Base-by-base conservation (phyloP, 2,113 vertebrate species). In the Ancistrus triradiatus region DNA sequence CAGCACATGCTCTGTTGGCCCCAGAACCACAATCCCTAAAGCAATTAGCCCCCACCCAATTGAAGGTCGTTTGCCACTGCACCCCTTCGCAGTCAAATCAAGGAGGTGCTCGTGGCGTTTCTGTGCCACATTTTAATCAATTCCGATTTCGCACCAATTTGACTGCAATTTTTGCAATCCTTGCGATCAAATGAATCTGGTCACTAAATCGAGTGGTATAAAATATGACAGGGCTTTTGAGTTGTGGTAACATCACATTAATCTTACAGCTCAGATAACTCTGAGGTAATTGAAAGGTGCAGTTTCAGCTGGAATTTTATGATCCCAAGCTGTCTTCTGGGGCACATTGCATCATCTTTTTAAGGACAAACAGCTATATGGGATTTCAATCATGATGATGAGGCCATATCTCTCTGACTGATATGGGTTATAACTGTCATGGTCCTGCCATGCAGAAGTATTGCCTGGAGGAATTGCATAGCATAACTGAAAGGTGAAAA, bases 11-110 rank as follows among this genome's bases (percentile, higher is more conserved):
- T 59, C 33, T 27, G 15, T n/a, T 47, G 28, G 49, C 42, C 27
- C 19, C 48, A 1, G 3, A 14, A 57, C 66, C 68, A 52, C 68
- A n/a, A 28, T 72, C 75, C 73, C 73, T 73, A 4, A 27, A 73
- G 64, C 77, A 83, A 84, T 86, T 85, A 84, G 63, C 70, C 73
- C 65, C 19, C 68, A 77, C 77, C 70, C 68, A 66, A 80, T 77
- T 76, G 77, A 84, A 80, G 82, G 80, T 78, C 78, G 44, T 70
- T 66, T 59, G 44, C 3, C 13, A 1, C 5, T 11, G 7, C 33
- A 33, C 28, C 44, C 59, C 10, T 57, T 55, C 38, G 40, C 24
- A 31, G 61, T 22, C 17, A 52, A 74, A 74, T 55, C 49, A 15
- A 9, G 63, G 37, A 9, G 63, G 37, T 3, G 3, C 24, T 56